These are phyloP conservation scores for Athetis lepigone DNA, from an alignment of 2,888 invertebrate genomes.

Conservation along the genomic window DNA sequence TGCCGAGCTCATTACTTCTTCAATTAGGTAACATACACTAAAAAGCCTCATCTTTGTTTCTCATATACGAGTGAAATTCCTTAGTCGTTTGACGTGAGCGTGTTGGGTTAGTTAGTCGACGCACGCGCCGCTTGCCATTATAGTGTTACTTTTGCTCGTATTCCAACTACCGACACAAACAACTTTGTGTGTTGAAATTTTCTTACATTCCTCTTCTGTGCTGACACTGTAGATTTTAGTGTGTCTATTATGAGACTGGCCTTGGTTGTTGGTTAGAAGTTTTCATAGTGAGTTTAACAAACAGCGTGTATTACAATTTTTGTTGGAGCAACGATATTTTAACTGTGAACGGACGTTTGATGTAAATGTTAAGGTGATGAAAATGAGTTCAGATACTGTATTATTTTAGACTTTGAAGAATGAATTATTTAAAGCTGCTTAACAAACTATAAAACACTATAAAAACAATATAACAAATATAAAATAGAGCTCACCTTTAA, in stretches of 20 bases:
- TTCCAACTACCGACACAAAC: slow-evolving; percentile 56
- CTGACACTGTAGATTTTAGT: slow-evolving; percentile 48
- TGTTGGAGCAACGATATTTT: slow-evolving; percentile 26
- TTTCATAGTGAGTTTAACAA: slow-evolving; percentile 62
- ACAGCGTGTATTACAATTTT: slow-evolving; percentile 40
- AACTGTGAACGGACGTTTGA: neutral
- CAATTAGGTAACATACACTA: slow-evolving; percentile 79
- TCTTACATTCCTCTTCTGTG: slow-evolving; percentile 40
- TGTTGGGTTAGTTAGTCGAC: slow-evolving; percentile 72
- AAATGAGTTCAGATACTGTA: neutral
- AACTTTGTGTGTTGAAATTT: slow-evolving; percentile 46
- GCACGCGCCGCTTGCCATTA: slow-evolving; percentile 62
- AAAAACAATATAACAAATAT: too few species aligned
- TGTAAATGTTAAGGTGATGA: slow-evolving; percentile 5
- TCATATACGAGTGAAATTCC: slow-evolving; percentile 81
- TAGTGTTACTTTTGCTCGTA: slow-evolving; percentile 54
- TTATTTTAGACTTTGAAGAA: neutral
- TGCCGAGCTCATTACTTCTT: slow-evolving; percentile 69
- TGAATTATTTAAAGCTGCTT: too few species aligned
- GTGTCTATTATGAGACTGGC: slow-evolving; percentile 46
- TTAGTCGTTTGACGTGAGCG: slow-evolving; percentile 71
- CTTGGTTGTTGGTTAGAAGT: slow-evolving; percentile 63
- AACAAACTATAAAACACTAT: neutral
- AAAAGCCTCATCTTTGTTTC: slow-evolving; percentile 77
- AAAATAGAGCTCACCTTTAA: neutral